Conservation (phyloP, 2,797 vertebrate species). For the Parotocinclus haroldoi region DNA sequence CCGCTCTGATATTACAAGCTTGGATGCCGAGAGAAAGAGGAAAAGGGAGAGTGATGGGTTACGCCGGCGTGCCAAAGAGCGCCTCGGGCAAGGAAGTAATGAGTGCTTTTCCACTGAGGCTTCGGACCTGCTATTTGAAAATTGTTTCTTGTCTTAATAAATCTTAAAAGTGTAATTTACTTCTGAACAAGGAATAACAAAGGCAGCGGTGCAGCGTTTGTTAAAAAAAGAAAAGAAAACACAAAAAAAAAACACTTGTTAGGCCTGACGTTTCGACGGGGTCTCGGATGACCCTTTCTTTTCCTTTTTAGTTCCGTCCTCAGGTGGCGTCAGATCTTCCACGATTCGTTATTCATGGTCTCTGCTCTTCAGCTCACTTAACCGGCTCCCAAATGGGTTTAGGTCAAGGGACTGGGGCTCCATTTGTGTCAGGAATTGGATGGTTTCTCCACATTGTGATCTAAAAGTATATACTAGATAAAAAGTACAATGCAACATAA, state of each 20-base stretch:
- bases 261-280: constrained; percentile 74
- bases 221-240: constrained; percentile 58
- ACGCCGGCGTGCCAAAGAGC: constrained; percentile 77
- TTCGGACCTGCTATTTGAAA: constrained; percentile 91
- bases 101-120: constrained; percentile 91
- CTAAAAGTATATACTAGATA: no score
- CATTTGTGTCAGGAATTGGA: no score
- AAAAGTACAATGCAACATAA: no score
- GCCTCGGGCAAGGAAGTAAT: constrained; percentile 96
- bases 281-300: constrained; percentile 28
- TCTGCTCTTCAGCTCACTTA: no score
- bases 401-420: no score
- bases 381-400: no score
- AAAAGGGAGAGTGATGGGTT: constrained; percentile 81
- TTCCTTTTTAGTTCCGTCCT: constrained; percentile 48
- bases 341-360: constrained; percentile 7
- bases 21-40: constrained; percentile 81
- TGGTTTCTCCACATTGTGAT: no score
- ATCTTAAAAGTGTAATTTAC: constrained; percentile 99
- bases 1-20: constrained; percentile 84
- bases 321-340: constrained; percentile 62
- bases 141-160: constrained; percentile 99
- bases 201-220: constrained; percentile 78
- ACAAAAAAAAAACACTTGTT: constrained; percentile 75
- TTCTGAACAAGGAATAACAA: constrained; percentile 86